Base-by-base conservation (phyloP, 2,888 invertebrate genomes). In the Uloborus plumipes region DNA sequence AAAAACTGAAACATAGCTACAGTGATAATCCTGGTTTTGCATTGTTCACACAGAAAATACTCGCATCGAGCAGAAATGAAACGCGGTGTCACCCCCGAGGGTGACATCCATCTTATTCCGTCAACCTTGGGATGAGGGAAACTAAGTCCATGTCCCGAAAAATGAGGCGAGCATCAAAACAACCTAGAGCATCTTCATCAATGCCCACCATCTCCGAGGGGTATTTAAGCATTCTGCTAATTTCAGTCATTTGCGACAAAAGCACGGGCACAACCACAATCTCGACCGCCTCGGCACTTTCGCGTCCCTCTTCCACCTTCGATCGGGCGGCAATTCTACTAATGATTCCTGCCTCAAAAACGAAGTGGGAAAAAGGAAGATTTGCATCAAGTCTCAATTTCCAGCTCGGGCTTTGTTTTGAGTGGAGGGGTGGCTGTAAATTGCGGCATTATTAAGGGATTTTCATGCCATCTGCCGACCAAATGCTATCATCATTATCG, bases 371-470 rank as follows among this genome's bases (percentile, higher is more conserved):
- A 50, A 51, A 50, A 22, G 66, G 67, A 61, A n/a, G n/a, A 79
- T 79, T 72, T 79, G 72, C 67, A 72, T 72, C 59, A 66, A 59
- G 66, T 72, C 72, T 67, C 79, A 72, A 79, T 72, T 79, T 79
- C 73, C 66, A 67, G 67, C 31, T 66, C 66, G 53, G 11, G 49
- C 50, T 51, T 51, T 49, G 16, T 51, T 13, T 51, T 49, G 49
- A 61, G 69, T 47, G 49, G 62, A 51, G 74, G 58, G 58, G 74
- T 80, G 69, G 69, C 73, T 51, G 69, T 79, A 70, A 70, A 74
- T 74, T 74, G 69, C 58, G 58, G 64, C 55, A 64, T 69, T 74
- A 81, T 81, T 80, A 80, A 81, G 74, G 73, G 80, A 74, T 75
- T 81, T 74, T 62, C 74, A 69, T 62, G 50, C 69, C 80, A 81